Percentiles rank a stretch among this genome's conserved stretches.
Conservation (phyloP, 1,140 invertebrate species). For the Caligus rogercresseyi region DNA sequence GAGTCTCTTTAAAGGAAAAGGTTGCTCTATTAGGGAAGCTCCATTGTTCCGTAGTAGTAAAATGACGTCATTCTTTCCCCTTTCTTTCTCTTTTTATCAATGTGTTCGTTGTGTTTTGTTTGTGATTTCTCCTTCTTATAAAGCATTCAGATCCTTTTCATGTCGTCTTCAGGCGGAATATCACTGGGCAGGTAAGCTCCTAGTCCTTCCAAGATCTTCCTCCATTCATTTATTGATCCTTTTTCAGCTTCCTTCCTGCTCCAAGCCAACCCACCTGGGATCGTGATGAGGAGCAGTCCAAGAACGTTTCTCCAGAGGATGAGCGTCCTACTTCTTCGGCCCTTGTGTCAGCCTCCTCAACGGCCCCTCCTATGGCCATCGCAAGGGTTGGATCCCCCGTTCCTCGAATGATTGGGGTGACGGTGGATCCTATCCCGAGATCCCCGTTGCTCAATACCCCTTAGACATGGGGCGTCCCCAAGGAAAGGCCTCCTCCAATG, state of each 20-base stretch:
- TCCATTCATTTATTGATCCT: background rate
- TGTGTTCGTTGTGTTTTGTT: too few relatives aligned
- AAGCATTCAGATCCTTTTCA: too few relatives aligned
- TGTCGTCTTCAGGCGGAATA: background rate
- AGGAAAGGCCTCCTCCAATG: conserved; percentile 46
- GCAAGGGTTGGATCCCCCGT: conserved; percentile 83
- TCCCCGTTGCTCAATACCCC: conserved; percentile 90
- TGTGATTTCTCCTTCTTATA: too few relatives aligned
- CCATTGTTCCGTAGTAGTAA: too few relatives aligned
- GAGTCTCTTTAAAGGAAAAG: too few relatives aligned
- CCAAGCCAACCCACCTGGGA: conserved; percentile 70
- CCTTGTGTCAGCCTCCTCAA: conserved; percentile 57
- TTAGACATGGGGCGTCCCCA: conserved; percentile 35
- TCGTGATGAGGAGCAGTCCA: conserved; percentile 66
- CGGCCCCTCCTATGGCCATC: conserved; percentile 91
- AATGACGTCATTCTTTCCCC: too few relatives aligned
- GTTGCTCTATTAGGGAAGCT: too few relatives aligned
- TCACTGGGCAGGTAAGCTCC: background rate
- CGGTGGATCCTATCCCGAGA: conserved; percentile 97
- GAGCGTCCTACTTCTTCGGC: conserved; percentile 37
- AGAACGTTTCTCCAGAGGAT: conserved; percentile 30
- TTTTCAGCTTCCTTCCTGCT: conserved; percentile 51
- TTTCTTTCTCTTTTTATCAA: too few relatives aligned
- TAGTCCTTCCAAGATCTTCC: background rate
- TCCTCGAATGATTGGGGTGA: conserved; percentile 55